Conservation (phyloP, 2,113 vertebrate species). For the Myiozetetes cayanensis region DNA sequence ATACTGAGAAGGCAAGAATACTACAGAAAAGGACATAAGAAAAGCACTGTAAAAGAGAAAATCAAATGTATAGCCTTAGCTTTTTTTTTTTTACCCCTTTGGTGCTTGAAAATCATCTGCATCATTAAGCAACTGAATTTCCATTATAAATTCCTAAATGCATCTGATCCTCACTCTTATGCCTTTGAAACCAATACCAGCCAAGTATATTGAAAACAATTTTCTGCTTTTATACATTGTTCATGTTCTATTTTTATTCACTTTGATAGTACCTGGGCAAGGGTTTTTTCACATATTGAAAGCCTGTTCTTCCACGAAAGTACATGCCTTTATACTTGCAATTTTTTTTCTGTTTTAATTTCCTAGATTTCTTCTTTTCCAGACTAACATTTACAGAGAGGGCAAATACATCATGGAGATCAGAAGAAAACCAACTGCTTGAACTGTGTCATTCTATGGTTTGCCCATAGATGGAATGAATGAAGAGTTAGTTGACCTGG, state of each 20-base stretch:
- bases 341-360: neutral
- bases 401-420: neutral
- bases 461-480: neutral
- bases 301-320: neutral
- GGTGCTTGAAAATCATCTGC: neutral
- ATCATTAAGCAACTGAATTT: neutral
- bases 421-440: neutral
- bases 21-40: neutral
- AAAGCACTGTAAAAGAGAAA: neutral
- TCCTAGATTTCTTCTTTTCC: neutral
- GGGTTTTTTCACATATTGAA: neutral
- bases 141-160: neutral
- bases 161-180: neutral
- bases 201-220: neutral
- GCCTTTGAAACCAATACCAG: neutral
- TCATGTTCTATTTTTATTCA: neutral
- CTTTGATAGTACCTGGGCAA: neutral
- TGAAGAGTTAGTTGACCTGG: neutral
- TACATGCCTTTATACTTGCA: neutral
- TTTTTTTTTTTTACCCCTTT: neutral
- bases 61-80: neutral
- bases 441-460: neutral
- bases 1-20: slow-evolving; percentile 9
- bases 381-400: neutral
- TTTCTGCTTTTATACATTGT: neutral